Evolutionary conservation across 2,113 vertebrate genomes (phyloP).

Genomic region (Pituophis catenifer): DNA sequence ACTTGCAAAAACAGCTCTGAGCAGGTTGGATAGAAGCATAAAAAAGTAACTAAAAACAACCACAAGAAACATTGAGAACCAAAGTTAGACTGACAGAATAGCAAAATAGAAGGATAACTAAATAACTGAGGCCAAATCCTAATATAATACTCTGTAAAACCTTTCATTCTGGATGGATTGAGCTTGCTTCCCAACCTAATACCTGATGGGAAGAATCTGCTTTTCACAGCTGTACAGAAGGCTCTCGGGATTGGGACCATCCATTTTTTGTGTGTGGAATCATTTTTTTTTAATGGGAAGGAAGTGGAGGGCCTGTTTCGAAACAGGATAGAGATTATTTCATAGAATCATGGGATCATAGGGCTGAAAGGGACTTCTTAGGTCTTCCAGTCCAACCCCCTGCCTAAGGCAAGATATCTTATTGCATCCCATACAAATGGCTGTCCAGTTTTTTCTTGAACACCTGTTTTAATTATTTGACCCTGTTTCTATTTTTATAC

Average conservation of each 20-base stretch:
- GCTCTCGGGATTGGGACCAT: not conserved
- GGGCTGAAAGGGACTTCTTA: too few relatives aligned
- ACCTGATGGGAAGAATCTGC: not conserved
- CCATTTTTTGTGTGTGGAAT: not conserved
- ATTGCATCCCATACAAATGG: too few relatives aligned
- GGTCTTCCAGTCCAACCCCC: too few relatives aligned
- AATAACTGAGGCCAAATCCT: not conserved
- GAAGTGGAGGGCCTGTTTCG: not conserved
- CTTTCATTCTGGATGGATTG: not conserved
- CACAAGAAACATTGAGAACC: not conserved
- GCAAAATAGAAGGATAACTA: not conserved
- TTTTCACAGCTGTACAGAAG: too few relatives aligned
- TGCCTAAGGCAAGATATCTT: too few relatives aligned
- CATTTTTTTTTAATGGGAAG: not conserved
- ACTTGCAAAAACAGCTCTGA: not conserved
- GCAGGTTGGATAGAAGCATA: not conserved
- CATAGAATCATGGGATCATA: too few relatives aligned
- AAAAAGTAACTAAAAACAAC: not conserved
- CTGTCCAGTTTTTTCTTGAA: too few relatives aligned
- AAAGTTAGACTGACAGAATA: not conserved
- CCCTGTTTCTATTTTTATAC: too few relatives aligned
- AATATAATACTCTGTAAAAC: not conserved
- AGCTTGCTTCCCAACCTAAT: not conserved
- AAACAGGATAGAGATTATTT: not conserved
- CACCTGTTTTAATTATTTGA: too few relatives aligned